Conservation (phyloP, 2,888 invertebrate genomes). For the Apodemia mormo region DNA sequence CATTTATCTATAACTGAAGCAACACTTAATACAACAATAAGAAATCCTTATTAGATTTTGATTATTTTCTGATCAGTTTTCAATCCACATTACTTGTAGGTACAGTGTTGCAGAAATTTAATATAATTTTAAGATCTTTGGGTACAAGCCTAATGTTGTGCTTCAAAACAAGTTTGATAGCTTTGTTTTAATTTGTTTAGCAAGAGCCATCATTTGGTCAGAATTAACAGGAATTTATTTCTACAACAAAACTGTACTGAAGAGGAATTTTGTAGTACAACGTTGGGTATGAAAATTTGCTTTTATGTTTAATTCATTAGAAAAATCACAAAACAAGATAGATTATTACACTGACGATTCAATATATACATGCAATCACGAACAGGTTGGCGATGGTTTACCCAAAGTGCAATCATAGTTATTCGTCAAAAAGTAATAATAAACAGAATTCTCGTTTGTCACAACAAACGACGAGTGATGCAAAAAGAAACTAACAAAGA, state of each 20-base stretch:
- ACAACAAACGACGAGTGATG: conserved; percentile 12
- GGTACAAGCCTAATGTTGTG: too few relatives aligned
- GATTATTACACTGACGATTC: not conserved
- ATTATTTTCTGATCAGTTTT: too few relatives aligned
- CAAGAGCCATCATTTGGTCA: too few relatives aligned
- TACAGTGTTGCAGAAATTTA: too few relatives aligned
- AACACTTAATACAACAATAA: too few relatives aligned
- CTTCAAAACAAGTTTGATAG: too few relatives aligned
- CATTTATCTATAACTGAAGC: too few relatives aligned
- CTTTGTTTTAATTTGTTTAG: not conserved
- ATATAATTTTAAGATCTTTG: too few relatives aligned
- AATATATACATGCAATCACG: conserved; percentile 19
- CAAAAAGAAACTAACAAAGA: conserved; percentile 10
- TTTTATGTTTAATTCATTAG: not conserved
- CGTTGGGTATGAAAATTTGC: not conserved
- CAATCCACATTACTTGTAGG: too few relatives aligned
- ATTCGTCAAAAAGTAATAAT: not conserved
- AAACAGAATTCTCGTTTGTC: not conserved
- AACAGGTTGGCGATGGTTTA: conserved; percentile 36
- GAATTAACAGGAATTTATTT: too few relatives aligned
- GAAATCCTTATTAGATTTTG: too few relatives aligned
- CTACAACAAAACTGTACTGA: not conserved
- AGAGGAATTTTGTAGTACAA: not conserved
- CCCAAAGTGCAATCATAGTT: conserved; percentile 1
- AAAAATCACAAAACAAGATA: not conserved